Percentiles rank a stretch among this genome's conserved stretches.
phyloP scores from a whole-genome alignment of 2,797 vertebrate species.

The Nannoperca australis region DNA sequence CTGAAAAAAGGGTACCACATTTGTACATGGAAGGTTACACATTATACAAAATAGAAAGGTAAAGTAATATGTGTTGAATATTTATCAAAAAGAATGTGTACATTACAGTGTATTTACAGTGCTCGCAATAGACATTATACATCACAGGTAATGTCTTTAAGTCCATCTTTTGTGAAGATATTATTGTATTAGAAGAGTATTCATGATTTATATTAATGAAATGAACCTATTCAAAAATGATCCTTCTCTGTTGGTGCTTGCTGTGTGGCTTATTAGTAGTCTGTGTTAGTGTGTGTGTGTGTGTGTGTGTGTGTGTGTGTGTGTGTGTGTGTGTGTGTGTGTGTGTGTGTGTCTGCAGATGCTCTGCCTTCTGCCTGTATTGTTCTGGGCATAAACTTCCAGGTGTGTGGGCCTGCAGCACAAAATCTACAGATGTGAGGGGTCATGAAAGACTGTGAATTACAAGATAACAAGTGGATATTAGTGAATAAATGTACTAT shows the following conservation, averaged over 20 bases:
- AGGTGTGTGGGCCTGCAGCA: too few species aligned
- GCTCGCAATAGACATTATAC: background rate
- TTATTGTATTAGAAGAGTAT: background rate
- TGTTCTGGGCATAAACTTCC: background rate
- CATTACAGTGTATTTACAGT: background rate
- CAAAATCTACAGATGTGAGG: background rate
- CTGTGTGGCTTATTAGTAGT: background rate
- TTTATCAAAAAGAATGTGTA: background rate
- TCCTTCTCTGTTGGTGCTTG: background rate
- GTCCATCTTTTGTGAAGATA: background rate
- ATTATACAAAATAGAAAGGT: background rate
- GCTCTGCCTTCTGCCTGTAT: background rate
- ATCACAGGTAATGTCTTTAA: background rate
- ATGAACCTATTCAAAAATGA: background rate
- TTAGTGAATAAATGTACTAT: background rate
- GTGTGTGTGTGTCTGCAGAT: too few species aligned
- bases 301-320: too few species aligned
- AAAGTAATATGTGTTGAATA: background rate
- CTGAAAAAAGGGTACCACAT: background rate
- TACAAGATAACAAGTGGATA: background rate
- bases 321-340: too few species aligned
- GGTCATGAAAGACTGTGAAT: background rate
- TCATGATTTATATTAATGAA: background rate
- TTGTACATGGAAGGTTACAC: background rate
- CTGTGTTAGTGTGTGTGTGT: background rate